phyloP scores from a whole-genome alignment of 2,113 vertebrate genomes.

The Micronycteris hirsuta region DNA sequence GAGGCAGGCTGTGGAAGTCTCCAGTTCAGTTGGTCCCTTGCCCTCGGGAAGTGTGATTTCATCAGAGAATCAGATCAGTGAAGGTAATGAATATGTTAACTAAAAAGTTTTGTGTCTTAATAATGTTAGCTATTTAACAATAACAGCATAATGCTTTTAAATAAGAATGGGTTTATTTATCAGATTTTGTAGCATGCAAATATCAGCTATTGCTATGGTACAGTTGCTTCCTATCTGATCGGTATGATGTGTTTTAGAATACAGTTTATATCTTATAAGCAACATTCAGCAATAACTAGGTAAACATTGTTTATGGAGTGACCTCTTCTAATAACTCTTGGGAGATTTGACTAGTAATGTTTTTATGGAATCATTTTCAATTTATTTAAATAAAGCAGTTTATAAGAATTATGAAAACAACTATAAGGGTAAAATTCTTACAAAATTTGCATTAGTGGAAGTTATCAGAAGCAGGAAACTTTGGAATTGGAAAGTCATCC shows the following conservation, averaged over 20 bases:
- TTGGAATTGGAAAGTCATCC: constrained; percentile 1
- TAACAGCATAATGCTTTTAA: constrained; percentile 28
- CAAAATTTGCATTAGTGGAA: background rate
- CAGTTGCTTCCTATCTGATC: background rate
- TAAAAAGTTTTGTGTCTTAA: background rate
- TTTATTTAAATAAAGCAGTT: constrained; percentile 27
- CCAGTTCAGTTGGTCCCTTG: constrained; percentile 60
- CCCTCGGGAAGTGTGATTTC: constrained; percentile 55
- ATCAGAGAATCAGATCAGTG: constrained; percentile 70
- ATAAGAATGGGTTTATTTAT: constrained; percentile 16
- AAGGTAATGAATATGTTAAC: constrained; percentile 74
- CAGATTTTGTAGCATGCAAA: background rate
- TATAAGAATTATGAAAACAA: constrained; percentile 3
- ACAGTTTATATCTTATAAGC: background rate
- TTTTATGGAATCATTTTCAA: background rate
- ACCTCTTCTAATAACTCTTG: background rate
- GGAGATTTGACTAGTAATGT: constrained; percentile 31
- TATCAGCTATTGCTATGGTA: constrained; percentile 23
- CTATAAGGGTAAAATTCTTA: constrained; percentile 19
- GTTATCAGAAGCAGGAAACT: background rate
- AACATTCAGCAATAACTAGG: background rate
- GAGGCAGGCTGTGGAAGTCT: constrained; percentile 72
- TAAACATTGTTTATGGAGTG: constrained; percentile 24
- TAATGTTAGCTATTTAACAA: background rate
- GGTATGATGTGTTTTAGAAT: constrained; percentile 29